A percentile compares a stretch with the other conserved stretches of the same genome.
These are phyloP conservation scores for Empis stercorea DNA, from an alignment of 2,888 invertebrate genomes.

Conservation along the genomic window DNA sequence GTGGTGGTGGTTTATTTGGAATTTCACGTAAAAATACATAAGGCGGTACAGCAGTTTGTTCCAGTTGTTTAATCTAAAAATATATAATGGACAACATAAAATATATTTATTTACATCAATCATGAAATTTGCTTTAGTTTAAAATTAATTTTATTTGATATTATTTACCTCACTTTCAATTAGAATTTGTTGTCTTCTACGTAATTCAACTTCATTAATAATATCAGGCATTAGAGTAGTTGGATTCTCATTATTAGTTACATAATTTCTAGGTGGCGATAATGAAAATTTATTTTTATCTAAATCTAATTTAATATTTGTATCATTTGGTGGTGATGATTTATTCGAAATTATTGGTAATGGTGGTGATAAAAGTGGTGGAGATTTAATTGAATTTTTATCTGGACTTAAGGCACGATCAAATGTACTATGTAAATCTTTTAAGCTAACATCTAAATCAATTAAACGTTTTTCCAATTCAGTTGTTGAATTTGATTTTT, in stretches of 20 bases:
- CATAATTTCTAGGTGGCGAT: conserved; percentile 3
- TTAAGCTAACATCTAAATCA: conserved; percentile 17
- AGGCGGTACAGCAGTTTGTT: conserved; percentile 34
- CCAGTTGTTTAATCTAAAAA: conserved; percentile 46
- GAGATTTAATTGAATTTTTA: conserved; percentile 2
- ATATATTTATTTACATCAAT: too few relatives aligned
- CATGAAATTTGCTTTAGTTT: not conserved
- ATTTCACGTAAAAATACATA: conserved; percentile 48
- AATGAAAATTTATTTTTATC: conserved; percentile 7
- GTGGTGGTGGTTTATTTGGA: conserved; percentile 63
- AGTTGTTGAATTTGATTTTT: conserved; percentile 4
- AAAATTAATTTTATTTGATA: not conserved
- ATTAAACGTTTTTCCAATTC: conserved; percentile 19
- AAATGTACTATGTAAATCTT: conserved; percentile 16
- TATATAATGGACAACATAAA: not conserved
- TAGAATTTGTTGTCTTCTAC: conserved; percentile 47
- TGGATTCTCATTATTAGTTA: not conserved
- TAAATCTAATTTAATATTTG: not conserved
- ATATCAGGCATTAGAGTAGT: conserved; percentile 25
- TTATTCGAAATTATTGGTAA: not conserved
- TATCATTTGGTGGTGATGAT: not conserved
- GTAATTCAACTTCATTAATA: conserved; percentile 45
- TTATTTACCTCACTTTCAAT: conserved; percentile 47
- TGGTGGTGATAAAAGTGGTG: conserved; percentile 4
- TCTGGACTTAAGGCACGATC: conserved; percentile 15